phyloP scores from a whole-genome alignment of 2,797 vertebrate species.

The Anguilla megastoma region DNA sequence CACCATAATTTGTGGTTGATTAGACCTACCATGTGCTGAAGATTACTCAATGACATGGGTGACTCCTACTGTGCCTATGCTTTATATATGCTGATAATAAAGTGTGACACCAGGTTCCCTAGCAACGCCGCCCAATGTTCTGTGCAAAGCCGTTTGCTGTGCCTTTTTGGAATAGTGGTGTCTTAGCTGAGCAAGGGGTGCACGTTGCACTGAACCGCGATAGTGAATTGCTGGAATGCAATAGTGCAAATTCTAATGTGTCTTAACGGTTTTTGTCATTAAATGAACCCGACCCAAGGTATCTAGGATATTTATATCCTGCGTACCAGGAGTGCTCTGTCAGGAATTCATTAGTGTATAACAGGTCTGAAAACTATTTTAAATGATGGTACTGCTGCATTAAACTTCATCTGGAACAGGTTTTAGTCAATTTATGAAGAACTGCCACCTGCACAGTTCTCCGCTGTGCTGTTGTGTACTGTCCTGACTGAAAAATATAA shows the following conservation, averaged over 20 bases:
- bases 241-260: not conserved
- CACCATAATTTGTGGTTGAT: constrained; percentile 51
- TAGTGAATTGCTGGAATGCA: not conserved
- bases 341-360: not conserved
- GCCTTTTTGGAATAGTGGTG: not conserved
- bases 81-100: constrained; percentile 7
- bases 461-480: not conserved
- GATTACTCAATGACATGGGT: constrained; percentile 48
- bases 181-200: not conserved
- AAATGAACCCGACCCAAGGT: not conserved
- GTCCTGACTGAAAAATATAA: not conserved
- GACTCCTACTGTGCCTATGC: constrained; percentile 38
- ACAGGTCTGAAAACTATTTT: not conserved
- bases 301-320: not conserved
- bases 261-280: not conserved
- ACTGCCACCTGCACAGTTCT: not conserved
- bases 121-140: constrained; percentile 21
- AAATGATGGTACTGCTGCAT: not conserved
- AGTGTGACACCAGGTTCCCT: not conserved
- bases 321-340: not conserved
- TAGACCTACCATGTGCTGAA: constrained; percentile 40
- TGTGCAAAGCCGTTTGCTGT: not conserved
- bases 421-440: not conserved
- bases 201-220: not conserved
- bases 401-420: not conserved